Evolutionary conservation across 35 echinoderm and acorn worm species (phyloP).

Genomic region (Heliocidaris tuberculata): DNA sequence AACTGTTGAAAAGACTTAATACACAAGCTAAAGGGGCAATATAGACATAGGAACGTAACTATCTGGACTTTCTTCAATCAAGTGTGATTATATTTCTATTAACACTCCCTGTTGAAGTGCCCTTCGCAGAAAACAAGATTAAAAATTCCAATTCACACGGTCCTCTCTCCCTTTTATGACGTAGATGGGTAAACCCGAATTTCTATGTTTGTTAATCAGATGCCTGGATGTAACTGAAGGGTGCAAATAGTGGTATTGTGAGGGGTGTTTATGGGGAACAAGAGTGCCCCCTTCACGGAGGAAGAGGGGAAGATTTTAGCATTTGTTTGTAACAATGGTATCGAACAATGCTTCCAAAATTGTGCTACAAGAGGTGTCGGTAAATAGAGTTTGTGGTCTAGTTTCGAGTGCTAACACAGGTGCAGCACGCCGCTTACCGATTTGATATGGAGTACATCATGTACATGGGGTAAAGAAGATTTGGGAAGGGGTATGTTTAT

Average conservation of each 20-base stretch:
- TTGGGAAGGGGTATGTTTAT: not conserved
- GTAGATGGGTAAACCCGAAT: not conserved
- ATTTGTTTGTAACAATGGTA: not conserved
- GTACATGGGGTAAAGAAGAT: not conserved
- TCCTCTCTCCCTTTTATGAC: not conserved
- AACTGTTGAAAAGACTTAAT: too few species aligned
- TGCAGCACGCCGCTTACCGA: not conserved
- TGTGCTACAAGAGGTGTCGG: not conserved
- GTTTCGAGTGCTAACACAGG: constrained; percentile 7
- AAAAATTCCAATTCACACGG: not conserved
- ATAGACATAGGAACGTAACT: too few species aligned
- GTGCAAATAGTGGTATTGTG: not conserved
- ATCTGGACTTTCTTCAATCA: not conserved
- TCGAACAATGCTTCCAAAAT: not conserved
- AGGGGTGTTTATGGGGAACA: not conserved
- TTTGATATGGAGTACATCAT: too few species aligned
- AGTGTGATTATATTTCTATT: not conserved
- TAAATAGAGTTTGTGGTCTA: not conserved
- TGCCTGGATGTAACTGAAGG: not conserved
- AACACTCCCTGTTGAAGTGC: not conserved
- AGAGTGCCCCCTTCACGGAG: not conserved
- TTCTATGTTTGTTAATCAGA: not conserved
- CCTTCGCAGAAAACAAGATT: not conserved
- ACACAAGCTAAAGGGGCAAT: too few species aligned
- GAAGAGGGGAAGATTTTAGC: not conserved